Evolutionary conservation across 2,797 vertebrate species (phyloP), one percentile per base, ranked within the genome.

Genomic region (Telmatherina bonti): DNA sequence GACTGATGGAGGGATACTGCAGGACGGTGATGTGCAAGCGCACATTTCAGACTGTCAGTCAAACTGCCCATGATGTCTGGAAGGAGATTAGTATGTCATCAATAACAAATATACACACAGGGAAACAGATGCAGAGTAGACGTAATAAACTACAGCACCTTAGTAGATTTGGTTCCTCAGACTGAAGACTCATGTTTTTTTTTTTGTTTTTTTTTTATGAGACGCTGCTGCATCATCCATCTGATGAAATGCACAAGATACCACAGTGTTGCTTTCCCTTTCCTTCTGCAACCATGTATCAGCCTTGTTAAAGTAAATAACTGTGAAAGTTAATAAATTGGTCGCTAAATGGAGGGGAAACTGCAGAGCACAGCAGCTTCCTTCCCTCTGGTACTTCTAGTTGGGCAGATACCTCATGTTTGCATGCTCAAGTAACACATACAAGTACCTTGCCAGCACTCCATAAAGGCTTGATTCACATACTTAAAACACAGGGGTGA

Each of bases 41-140:
- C 60, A 47, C 65, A 71, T 70, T 88, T 81, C 12, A 64, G 76
- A 57, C 82, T 74, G 82, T 89, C 91, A 87, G 53, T 92, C 90
- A 87, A 83, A 85, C 81, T 66, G 72, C 47, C 78, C 82, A 16
- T 61, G 75, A 79, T 15, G 77, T 86, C 72, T 64, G 67, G 15
- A 43, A 83, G 81, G 76, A 88, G 87, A 89, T 85, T 67, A 89
- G 78, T 67, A 79, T 65, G 64, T 84, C 76, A 11, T 79, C 80
- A 70, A 83, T 85, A 86, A 86, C 86, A 86, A 89, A 91, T 89
- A 73, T 89, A 80, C 79, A 66, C 58, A 7, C 74, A 57, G 58
- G 68, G 64, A 72, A 47, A 10, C 36, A 67, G 68, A 82, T 67
- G 56, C 36, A 35, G 70, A 18, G 65, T 45, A n/a, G 13, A 24